phyloP scores from a whole-genome alignment of 2,113 vertebrate genomes.

The Labrus mixtus region DNA sequence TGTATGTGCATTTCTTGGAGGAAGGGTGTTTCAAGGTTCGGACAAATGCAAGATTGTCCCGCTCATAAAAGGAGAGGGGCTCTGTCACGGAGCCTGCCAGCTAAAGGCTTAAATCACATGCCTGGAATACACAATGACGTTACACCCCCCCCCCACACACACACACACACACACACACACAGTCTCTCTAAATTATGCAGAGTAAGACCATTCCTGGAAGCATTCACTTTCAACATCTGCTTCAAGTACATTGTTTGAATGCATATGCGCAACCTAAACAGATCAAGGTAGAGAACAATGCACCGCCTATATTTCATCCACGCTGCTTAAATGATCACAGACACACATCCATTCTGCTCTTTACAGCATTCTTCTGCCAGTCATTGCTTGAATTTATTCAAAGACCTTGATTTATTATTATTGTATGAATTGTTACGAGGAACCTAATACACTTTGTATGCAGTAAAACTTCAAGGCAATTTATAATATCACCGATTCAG shows the following conservation, averaged over 20 bases:
- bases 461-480: background rate
- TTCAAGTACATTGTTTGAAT: constrained; percentile 62
- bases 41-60: constrained; percentile 80
- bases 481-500: background rate
- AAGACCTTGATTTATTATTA: constrained; percentile 2
- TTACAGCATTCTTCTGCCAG: constrained; percentile 8
- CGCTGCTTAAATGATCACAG: constrained; percentile 39
- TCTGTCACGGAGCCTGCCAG: constrained; percentile 72
- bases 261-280: constrained; percentile 59
- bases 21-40: constrained; percentile 74
- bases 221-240: constrained; percentile 72
- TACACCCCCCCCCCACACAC: constrained; percentile 46
- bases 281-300: constrained; percentile 42
- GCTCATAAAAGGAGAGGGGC: constrained; percentile 80
- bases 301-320: constrained; percentile 22
- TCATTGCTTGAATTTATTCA: constrained; percentile 20
- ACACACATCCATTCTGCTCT: constrained; percentile 15
- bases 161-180: constrained; percentile 30
- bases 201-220: constrained; percentile 74
- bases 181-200: constrained; percentile 73
- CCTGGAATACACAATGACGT: constrained; percentile 78
- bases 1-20: constrained; percentile 47
- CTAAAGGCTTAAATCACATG: constrained; percentile 80
- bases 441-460: background rate
- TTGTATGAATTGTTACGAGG: background rate